Percentiles rank a stretch among this genome's conserved stretches.
phyloP scores from a whole-genome alignment of 1,140 invertebrate genomes.

The Nymphalis io region DNA sequence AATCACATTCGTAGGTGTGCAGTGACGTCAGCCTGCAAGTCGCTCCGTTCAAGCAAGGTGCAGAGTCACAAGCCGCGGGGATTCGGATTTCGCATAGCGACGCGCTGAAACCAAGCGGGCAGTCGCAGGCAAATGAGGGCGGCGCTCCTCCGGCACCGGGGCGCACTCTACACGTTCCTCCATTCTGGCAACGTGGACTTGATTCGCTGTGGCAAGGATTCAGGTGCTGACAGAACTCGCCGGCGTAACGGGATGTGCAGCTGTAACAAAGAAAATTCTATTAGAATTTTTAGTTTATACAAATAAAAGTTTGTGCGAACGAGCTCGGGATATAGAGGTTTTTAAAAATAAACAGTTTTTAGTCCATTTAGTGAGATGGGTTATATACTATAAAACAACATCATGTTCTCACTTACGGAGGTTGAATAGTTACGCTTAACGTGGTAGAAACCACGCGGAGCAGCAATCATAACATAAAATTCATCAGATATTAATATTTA shows the following conservation, averaged over 20 bases:
- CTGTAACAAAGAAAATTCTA: slow-evolving; percentile 84
- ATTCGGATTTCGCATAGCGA: slow-evolving; percentile 95
- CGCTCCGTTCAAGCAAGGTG: slow-evolving; percentile 93
- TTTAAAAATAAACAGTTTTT: too few species aligned
- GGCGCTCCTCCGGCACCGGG: slow-evolving; percentile 83
- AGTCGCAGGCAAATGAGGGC: slow-evolving; percentile 91
- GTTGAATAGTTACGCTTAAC: too few species aligned
- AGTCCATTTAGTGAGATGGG: too few species aligned
- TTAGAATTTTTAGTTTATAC: slow-evolving; percentile 10
- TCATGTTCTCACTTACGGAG: too few species aligned
- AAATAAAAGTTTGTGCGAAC: background rate
- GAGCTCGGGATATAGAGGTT: too few species aligned
- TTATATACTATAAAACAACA: too few species aligned
- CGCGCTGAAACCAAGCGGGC: slow-evolving; percentile 94
- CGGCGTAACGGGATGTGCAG: slow-evolving; percentile 94
- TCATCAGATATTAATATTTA: too few species aligned
- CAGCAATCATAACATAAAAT: too few species aligned
- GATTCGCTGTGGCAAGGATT: slow-evolving; percentile 95
- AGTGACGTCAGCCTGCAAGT: slow-evolving; percentile 90
- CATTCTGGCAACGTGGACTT: slow-evolving; percentile 92
- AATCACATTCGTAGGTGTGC: slow-evolving; percentile 90
- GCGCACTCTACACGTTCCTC: slow-evolving; percentile 92
- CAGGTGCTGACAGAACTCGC: slow-evolving; percentile 95
- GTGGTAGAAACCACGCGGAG: too few species aligned
- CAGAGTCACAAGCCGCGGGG: slow-evolving; percentile 93